Conservation (phyloP, 2,888 invertebrate genomes). For the Eumerus sabulonum region DNA sequence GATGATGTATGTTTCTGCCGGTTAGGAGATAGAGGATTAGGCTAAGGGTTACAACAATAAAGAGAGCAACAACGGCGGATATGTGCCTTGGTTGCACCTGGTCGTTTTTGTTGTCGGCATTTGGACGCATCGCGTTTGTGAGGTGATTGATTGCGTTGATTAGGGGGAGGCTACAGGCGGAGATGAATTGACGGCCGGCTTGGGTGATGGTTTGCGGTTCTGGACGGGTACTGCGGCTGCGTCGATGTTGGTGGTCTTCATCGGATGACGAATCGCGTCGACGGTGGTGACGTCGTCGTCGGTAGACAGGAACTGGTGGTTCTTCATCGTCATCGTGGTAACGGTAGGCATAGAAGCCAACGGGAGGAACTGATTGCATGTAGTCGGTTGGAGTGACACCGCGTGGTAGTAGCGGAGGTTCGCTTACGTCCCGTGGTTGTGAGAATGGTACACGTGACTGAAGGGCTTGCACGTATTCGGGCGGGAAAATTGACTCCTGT, state of each 20-base stretch:
- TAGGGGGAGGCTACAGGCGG: slow-evolving; percentile 84
- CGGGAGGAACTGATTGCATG: slow-evolving; percentile 80
- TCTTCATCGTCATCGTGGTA: slow-evolving; percentile 77
- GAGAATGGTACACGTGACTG: slow-evolving; percentile 20
- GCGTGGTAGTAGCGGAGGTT: slow-evolving; percentile 79
- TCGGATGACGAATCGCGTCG: slow-evolving; percentile 81
- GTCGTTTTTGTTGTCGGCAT: slow-evolving; percentile 76
- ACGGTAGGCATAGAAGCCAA: slow-evolving; percentile 80
- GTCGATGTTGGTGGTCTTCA: slow-evolving; percentile 79
- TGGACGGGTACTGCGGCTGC: slow-evolving; percentile 78
- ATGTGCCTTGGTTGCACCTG: slow-evolving; percentile 81
- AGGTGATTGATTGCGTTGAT: slow-evolving; percentile 85
- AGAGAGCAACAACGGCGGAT: slow-evolving; percentile 87
- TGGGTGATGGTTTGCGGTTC: slow-evolving; percentile 84
- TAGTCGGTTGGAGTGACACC: slow-evolving; percentile 79
- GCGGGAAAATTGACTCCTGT: slow-evolving; percentile 24
- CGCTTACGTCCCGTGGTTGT: slow-evolving; percentile 54
- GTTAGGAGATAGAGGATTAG: slow-evolving; percentile 87
- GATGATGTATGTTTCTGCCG: slow-evolving; percentile 87
- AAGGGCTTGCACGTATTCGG: slow-evolving; percentile 24
- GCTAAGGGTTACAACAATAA: slow-evolving; percentile 88
- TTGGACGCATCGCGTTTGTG: slow-evolving; percentile 81
- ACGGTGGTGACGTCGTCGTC: slow-evolving; percentile 80
- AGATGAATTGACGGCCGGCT: slow-evolving; percentile 85
- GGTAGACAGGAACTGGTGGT: slow-evolving; percentile 77